Conservation (phyloP, 2,888 invertebrate genomes). For the Megastigmus dorsalis region DNA sequence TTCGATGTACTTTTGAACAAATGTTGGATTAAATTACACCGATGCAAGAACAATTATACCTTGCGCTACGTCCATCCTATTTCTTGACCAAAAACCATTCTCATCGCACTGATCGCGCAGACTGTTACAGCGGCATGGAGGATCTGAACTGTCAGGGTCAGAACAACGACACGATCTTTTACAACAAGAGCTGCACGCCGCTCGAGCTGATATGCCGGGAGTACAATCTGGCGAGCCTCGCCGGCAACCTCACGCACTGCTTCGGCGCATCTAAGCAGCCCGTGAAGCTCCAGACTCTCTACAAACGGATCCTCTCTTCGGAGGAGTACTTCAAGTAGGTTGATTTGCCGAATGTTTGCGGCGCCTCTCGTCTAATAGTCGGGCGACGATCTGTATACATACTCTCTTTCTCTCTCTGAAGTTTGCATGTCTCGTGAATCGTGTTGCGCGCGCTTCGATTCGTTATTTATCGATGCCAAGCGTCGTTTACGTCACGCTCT, state of each 20-base stretch:
- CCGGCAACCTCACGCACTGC: slow-evolving; percentile 76
- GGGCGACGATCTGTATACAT: too few relatives aligned
- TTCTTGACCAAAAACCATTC: too few relatives aligned
- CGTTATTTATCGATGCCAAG: too few relatives aligned
- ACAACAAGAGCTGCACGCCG: slow-evolving; percentile 75
- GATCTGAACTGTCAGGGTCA: slow-evolving; percentile 76
- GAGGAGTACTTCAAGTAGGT: slow-evolving; percentile 83
- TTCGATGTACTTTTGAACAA: too few relatives aligned
- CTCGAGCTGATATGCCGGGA: slow-evolving; percentile 76
- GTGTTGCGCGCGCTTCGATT: slow-evolving; percentile 21
- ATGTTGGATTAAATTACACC: too few relatives aligned
- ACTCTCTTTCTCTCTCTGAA: too few relatives aligned
- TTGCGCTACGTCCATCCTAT: too few relatives aligned
- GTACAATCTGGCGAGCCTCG: slow-evolving; percentile 68
- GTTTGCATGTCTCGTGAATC: too few relatives aligned
- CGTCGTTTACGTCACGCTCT: not conserved
- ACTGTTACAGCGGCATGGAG: slow-evolving; percentile 81
- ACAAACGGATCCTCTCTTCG: slow-evolving; percentile 78
- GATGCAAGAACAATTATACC: too few relatives aligned
- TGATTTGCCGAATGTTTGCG: too few relatives aligned
- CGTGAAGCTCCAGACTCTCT: slow-evolving; percentile 76
- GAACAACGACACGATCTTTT: slow-evolving; percentile 75
- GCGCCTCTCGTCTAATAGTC: too few relatives aligned
- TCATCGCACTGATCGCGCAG: too few relatives aligned
- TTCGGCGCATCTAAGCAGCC: slow-evolving; percentile 63